A percentile compares a stretch with the other conserved stretches of the same genome.
phyloP scores from a whole-genome alignment of 2,797 vertebrate species.

The Ctenopoma multispine region DNA sequence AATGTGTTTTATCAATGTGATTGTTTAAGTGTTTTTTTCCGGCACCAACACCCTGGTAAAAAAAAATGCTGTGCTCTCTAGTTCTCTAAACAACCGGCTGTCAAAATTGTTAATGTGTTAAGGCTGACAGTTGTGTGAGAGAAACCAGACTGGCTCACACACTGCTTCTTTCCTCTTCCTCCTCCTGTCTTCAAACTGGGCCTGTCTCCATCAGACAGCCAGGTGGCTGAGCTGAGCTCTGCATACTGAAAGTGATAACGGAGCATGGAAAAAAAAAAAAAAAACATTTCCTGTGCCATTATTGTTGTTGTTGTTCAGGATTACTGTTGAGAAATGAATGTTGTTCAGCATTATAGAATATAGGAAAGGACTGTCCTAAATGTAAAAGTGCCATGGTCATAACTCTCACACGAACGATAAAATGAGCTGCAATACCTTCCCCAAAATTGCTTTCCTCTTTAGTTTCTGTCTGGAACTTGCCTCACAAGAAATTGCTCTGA shows the following conservation, averaged over 20 bases:
- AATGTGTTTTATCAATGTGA: not conserved
- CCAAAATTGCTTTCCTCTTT: constrained; percentile 54
- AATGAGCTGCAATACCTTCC: constrained; percentile 26
- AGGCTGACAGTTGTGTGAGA: constrained; percentile 64
- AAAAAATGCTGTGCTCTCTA: constrained; percentile 37
- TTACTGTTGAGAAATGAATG: constrained; percentile 42
- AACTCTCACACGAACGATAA: constrained; percentile 56
- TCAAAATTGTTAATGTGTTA: constrained; percentile 53
- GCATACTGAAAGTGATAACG: constrained; percentile 56
- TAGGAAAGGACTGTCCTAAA: constrained; percentile 36
- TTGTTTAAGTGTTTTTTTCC: constrained; percentile 15
- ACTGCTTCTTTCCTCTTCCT: constrained; percentile 40
- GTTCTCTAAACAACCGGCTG: constrained; percentile 52
- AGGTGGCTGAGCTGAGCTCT: constrained; percentile 68
- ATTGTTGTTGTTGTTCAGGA: constrained; percentile 52
- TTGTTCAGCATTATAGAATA: constrained; percentile 5
- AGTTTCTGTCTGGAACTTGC: constrained; percentile 73
- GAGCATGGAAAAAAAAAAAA: constrained; percentile 38
- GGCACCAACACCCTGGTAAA: constrained; percentile 30
- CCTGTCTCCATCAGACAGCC: constrained; percentile 63
- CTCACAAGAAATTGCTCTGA: constrained; percentile 68
- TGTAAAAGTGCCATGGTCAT: constrained; percentile 29
- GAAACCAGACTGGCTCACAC: constrained; percentile 52
- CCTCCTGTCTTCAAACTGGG: constrained; percentile 40
- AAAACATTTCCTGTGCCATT: constrained; percentile 14